These are phyloP conservation scores for Orchesella flavescens DNA, from an alignment of 2,888 invertebrate genomes.

Conservation along the genomic window DNA sequence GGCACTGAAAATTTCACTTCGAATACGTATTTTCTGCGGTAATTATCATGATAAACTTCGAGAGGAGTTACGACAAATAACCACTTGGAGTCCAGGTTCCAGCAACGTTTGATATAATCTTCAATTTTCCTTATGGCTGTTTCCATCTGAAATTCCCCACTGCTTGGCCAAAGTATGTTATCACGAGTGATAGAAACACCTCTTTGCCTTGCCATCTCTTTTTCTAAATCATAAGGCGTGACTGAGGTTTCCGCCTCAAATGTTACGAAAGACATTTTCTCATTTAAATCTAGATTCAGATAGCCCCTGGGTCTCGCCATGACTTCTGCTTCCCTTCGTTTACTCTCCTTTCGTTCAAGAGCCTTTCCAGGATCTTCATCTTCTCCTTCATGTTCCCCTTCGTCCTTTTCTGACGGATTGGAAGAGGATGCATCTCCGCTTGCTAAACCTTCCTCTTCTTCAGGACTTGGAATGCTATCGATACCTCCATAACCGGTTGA, in stretches of 20 bases:
- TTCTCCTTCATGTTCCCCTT: conserved; percentile 10
- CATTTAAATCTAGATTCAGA: conserved; percentile 56
- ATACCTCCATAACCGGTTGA: background rate
- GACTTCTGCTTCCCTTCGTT: conserved; percentile 44
- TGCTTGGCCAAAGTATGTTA: conserved; percentile 69
- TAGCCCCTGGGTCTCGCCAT: conserved; percentile 61
- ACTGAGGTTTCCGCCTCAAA: conserved; percentile 51
- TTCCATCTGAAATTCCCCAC: conserved; percentile 61
- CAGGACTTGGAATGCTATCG: background rate
- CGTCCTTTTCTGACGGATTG: conserved; percentile 26
- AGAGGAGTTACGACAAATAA: conserved; percentile 60
- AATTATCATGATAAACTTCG: conserved; percentile 61
- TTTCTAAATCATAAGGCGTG: conserved; percentile 41
- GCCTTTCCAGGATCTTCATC: conserved; percentile 4
- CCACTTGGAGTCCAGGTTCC: conserved; percentile 68
- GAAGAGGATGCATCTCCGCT: conserved; percentile 55
- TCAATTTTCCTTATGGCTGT: conserved; percentile 62
- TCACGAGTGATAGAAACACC: conserved; percentile 37
- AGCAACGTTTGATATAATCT: conserved; percentile 67
- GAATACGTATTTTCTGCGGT: conserved; percentile 64
- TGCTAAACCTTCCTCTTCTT: background rate
- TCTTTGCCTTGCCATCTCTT: conserved; percentile 43
- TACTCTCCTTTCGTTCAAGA: conserved; percentile 46
- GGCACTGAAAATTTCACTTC: conserved; percentile 68
- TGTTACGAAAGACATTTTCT: conserved; percentile 15